A percentile compares a stretch with the other conserved stretches of the same genome.
Conservation (phyloP, 2,113 vertebrate genomes). For the Sisor rabdophorus region DNA sequence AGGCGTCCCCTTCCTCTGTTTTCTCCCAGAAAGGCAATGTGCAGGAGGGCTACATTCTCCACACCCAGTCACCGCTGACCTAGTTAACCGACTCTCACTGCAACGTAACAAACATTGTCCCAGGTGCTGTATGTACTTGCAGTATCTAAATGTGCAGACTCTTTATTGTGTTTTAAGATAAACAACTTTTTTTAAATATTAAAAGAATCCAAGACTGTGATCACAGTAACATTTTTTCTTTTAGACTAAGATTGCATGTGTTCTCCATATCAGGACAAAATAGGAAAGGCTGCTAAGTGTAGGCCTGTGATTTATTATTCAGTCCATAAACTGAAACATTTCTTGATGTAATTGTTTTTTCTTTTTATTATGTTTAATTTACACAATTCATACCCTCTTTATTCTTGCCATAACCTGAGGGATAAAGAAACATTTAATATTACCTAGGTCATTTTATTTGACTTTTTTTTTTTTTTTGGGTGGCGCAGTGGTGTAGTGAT, state of each 20-base stretch:
- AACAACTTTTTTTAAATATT: not conserved
- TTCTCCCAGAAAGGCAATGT: constrained; percentile 35
- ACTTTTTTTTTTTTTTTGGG: too few species aligned
- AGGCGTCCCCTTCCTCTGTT: constrained; percentile 38
- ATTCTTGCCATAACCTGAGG: too few species aligned
- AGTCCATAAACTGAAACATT: not conserved
- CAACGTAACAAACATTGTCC: constrained; percentile 31
- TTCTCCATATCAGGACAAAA: not conserved
- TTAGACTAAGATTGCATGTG: not conserved
- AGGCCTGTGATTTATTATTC: not conserved
- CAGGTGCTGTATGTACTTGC: constrained; percentile 7
- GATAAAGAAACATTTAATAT: too few species aligned
- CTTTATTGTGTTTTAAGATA: not conserved
- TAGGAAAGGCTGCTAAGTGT: not conserved
- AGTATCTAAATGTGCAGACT: not conserved
- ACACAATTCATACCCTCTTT: not conserved
- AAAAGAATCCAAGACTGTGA: not conserved
- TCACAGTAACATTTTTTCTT: not conserved
- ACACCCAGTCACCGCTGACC: constrained; percentile 38
- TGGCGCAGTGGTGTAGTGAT: too few species aligned
- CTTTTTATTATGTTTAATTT: not conserved
- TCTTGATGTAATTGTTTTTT: not conserved
- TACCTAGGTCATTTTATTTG: too few species aligned
- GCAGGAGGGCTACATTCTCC: constrained; percentile 34
- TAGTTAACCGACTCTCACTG: constrained; percentile 38